Conservation (phyloP, 2,113 vertebrate genomes). For the Gobiocypris rarus region DNA sequence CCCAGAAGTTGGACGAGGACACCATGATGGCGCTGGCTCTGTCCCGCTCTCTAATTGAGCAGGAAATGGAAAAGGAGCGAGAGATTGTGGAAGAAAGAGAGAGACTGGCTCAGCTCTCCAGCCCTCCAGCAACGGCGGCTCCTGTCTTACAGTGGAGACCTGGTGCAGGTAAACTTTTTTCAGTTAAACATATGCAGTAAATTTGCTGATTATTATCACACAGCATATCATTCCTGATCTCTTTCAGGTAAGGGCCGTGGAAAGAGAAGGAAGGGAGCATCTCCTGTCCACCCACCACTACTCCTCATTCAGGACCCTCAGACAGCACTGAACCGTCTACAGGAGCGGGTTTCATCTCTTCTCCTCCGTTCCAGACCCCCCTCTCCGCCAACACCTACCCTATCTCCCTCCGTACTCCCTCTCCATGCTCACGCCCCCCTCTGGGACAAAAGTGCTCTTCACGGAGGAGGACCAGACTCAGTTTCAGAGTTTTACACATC, state of each 20-base stretch:
- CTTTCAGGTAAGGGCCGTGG: conserved; percentile 76
- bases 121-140: conserved; percentile 35
- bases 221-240: not conserved
- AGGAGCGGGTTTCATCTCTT: conserved; percentile 82
- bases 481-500: conserved; percentile 74
- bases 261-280: conserved; percentile 72
- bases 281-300: conserved; percentile 68
- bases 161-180: conserved; percentile 69
- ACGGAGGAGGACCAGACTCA: conserved; percentile 48
- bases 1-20: conserved; percentile 79
- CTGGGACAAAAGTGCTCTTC: conserved; percentile 85
- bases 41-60: conserved; percentile 86
- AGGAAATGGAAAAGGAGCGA: conserved; percentile 52
- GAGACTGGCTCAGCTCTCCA: conserved; percentile 27
- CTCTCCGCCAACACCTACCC: conserved; percentile 76
- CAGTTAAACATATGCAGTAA: not conserved
- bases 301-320: conserved; percentile 83
- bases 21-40: conserved; percentile 90
- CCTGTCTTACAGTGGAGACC: conserved; percentile 67
- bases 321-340: conserved; percentile 70
- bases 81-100: conserved; percentile 49
- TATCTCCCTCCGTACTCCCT: conserved; percentile 77
- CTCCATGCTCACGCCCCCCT: conserved; percentile 70
- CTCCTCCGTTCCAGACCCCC: conserved; percentile 73
- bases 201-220: not conserved